phyloP scores from a whole-genome alignment of 2,797 vertebrate species.

The Girardinus metallicus region DNA sequence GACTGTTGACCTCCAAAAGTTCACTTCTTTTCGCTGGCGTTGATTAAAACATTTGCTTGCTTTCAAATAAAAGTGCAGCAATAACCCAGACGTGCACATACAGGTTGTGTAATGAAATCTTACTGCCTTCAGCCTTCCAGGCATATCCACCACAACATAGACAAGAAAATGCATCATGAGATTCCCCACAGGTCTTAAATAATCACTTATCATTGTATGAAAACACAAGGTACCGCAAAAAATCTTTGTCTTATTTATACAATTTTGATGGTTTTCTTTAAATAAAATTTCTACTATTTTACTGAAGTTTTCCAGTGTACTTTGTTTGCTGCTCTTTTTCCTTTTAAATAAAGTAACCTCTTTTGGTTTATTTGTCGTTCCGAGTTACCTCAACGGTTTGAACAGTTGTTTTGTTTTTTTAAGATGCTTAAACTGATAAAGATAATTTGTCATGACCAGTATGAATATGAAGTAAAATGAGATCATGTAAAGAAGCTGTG shows the following conservation, averaged over 20 bases:
- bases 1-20: conserved; percentile 29
- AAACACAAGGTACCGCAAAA: conserved; percentile 15
- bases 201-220: conserved; percentile 31
- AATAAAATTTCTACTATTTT: background rate
- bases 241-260: background rate
- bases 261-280: background rate
- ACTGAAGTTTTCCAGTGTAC: conserved; percentile 14
- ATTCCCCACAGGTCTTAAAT: conserved; percentile 34
- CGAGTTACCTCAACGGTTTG: conserved; percentile 33
- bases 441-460: conserved; percentile 21
- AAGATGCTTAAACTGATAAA: conserved; percentile 9
- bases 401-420: conserved; percentile 1
- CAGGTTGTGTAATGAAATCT: conserved; percentile 63
- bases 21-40: conserved; percentile 52
- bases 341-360: conserved; percentile 17
- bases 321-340: conserved; percentile 6
- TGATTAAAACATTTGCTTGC: conserved; percentile 40
- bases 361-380: conserved; percentile 26
- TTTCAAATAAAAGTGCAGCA: conserved; percentile 21
- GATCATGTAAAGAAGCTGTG: conserved; percentile 24
- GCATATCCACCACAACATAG: conserved; percentile 50
- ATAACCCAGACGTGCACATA: conserved; percentile 55
- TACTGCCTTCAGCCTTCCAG: conserved; percentile 55
- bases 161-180: conserved; percentile 56
- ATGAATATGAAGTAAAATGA: conserved; percentile 22